These are phyloP conservation scores for Meloidogyne hapla DNA, from an alignment of 1,140 invertebrate genomes.

Conservation along the genomic window DNA sequence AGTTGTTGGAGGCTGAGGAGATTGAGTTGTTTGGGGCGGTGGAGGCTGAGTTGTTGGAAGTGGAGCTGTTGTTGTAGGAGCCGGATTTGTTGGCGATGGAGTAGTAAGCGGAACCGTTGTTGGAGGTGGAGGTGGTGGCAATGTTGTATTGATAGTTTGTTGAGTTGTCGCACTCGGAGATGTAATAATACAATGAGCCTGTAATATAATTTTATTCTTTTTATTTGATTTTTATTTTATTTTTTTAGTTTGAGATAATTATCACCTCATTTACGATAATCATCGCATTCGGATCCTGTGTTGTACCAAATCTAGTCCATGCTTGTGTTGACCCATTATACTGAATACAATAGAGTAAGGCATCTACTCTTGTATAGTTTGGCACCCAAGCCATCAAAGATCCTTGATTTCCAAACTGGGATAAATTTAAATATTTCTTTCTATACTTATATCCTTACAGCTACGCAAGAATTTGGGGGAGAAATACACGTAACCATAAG, in stretches of 20 bases:
- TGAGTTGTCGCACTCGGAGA: background rate
- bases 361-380: background rate
- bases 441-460: background rate
- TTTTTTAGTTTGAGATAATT: background rate
- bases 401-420: constrained; percentile 17
- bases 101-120: constrained; percentile 1
- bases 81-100: background rate
- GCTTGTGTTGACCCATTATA: constrained; percentile 5
- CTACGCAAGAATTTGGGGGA: background rate
- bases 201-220: background rate
- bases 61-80: background rate
- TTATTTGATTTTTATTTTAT: background rate
- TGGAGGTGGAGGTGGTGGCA: background rate
- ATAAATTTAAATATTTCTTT: background rate
- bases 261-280: background rate
- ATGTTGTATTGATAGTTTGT: background rate
- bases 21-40: background rate
- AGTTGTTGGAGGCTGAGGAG: background rate
- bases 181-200: constrained; percentile 3
- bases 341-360: constrained; percentile 20
- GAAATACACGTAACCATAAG: background rate
- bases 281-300: constrained; percentile 22
- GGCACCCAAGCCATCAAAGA: background rate
- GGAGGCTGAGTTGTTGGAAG: background rate
- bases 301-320: constrained; percentile 24